These are phyloP conservation scores for Parelbella ahira DNA, from an alignment of 2,888 invertebrate species.

Conservation along the genomic window DNA sequence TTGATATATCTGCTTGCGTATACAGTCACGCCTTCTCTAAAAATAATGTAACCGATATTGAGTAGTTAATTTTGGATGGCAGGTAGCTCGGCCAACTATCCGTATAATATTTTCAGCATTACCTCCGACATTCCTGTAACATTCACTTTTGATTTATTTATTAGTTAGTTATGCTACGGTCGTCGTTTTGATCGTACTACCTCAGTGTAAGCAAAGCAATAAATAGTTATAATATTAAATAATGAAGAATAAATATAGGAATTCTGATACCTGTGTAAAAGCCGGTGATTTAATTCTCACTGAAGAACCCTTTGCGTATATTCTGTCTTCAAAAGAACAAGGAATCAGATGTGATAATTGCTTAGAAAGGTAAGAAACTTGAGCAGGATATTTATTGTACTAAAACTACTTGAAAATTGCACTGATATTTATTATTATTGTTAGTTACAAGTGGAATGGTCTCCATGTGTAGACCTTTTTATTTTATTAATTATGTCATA, in stretches of 20 bases:
- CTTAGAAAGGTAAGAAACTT: conserved; percentile 82
- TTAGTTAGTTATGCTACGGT: too few relatives aligned
- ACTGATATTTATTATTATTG: too few relatives aligned
- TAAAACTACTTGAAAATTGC: too few relatives aligned
- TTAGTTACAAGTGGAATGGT: too few relatives aligned
- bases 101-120: conserved; percentile 54
- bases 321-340: conserved; percentile 85
- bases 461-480: too few relatives aligned
- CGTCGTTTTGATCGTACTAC: conserved; percentile 35
- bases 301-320: conserved; percentile 88
- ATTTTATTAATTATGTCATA: too few relatives aligned
- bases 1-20: conserved; percentile 43
- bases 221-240: conserved; percentile 51
- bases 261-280: conserved; percentile 65
- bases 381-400: too few relatives aligned
- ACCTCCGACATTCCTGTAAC: conserved; percentile 49
- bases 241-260: conserved; percentile 71
- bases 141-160: conserved; percentile 36
- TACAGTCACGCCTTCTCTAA: conserved; percentile 57
- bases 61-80: conserved; percentile 60
- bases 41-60: conserved; percentile 69
- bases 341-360: conserved; percentile 88
- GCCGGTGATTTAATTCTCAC: conserved; percentile 85
- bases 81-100: conserved; percentile 46
- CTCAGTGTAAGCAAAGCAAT: conserved; percentile 30